Base-by-base conservation (phyloP, 2,888 invertebrate genomes). In the Drosophila seclusa region DNA sequence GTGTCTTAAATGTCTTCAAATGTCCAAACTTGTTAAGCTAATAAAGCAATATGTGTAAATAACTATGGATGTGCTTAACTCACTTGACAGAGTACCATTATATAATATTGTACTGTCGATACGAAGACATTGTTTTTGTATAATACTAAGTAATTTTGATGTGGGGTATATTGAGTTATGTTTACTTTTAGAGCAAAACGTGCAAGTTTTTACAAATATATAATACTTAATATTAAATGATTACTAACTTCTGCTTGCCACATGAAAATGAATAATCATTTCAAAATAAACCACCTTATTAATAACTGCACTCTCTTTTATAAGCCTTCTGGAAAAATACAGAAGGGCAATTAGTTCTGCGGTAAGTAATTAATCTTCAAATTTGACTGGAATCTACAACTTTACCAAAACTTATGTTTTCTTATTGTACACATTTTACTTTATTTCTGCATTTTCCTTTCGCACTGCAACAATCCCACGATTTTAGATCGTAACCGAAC, bases 241-340 rank as follows among this genome's bases (percentile, higher is more conserved):
- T n/a, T 4, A 1, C n/a, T 2, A 5, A 36, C 5, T 11, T 36
- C 10, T 4, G 18, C 7, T 21, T 32, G 13, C 3, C 1, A 34
- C 34, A 24, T 24, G 2, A 34, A 18, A 42, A 45, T 32, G 0
- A 18, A 32, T 7, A n/a, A 10, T 32, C 13, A 38, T 11, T 45
- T 55, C 18, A 0, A 42, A 32, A 32, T 11, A 4, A 8, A 42
- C 6, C 2, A 21, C 1, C 29, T 36, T 18, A 48, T 48, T 38
- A 52, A 38, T 57, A 62, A 38, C 21, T 57, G 16, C 11, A 31
- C 16, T 36, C 32, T 48, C 57, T 45, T 32, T 18, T n/a, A n/a
- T 34, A 78, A 74, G 77, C 77, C 52, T 60, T 53, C 78, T 78
- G 70, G 78, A 78, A 77, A 32, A 70, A 71, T 36, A 13, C 58